phyloP scores from a whole-genome alignment of 2,888 invertebrate genomes.

The Alentia gelatinosa region DNA sequence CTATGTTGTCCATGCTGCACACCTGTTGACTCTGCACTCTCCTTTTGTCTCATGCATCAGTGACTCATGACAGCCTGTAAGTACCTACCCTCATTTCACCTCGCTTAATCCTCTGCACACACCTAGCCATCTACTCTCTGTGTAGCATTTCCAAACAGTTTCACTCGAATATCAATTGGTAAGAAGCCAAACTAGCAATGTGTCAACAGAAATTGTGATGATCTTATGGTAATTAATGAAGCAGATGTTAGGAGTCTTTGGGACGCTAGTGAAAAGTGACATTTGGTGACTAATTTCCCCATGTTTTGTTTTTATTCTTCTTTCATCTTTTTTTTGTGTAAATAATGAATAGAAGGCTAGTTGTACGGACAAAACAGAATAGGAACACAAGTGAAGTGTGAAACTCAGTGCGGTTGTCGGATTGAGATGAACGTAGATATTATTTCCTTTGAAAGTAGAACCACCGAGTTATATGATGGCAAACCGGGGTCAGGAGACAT shows the following conservation, averaged over 20 bases:
- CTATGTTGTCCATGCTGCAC: too few species aligned
- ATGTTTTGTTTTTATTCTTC: not conserved
- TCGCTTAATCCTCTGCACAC: not conserved
- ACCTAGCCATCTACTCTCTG: too few species aligned
- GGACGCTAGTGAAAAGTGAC: not conserved
- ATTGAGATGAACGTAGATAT: not conserved
- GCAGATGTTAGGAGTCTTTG: not conserved
- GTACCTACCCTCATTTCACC: not conserved
- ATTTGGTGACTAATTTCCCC: not conserved
- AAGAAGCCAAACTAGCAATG: not conserved
- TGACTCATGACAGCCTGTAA: not conserved
- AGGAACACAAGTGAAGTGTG: not conserved
- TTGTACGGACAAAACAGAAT: not conserved
- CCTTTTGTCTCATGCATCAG: not conserved
- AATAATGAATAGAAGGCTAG: not conserved
- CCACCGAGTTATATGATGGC: not conserved
- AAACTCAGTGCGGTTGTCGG: not conserved
- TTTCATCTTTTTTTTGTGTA: not conserved
- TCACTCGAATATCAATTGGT: not conserved
- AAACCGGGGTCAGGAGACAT: not conserved
- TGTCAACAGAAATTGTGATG: slow-evolving; percentile 11
- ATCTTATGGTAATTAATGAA: not conserved
- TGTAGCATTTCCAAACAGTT: not conserved
- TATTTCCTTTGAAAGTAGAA: not conserved
- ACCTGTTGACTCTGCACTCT: too few species aligned